Conservation (phyloP, 1,140 invertebrate genomes). For the Ylistrum balloti region DNA sequence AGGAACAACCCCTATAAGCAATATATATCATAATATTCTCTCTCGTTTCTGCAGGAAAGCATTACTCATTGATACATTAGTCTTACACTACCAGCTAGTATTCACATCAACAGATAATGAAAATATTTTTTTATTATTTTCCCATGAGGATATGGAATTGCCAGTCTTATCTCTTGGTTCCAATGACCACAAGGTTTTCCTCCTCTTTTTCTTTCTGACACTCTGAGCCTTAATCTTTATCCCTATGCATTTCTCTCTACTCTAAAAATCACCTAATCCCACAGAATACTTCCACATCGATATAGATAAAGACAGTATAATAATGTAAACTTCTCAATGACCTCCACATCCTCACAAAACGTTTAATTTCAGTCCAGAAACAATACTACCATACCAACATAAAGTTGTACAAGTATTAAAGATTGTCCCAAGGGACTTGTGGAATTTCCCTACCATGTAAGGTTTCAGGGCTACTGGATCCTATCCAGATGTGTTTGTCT, state of each 20-base stretch:
- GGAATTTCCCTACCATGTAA: neutral
- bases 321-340: neutral
- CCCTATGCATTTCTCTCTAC: neutral
- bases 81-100: neutral
- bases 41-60: neutral
- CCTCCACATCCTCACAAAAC: neutral
- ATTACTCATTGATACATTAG: neutral
- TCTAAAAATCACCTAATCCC: neutral
- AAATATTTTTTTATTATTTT: neutral
- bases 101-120: neutral
- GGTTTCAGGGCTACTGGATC: neutral
- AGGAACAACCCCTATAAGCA: neutral
- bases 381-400: neutral
- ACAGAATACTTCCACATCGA: too few relatives aligned
- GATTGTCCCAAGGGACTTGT: neutral
- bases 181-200: neutral
- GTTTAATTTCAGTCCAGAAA: neutral
- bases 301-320: too few relatives aligned
- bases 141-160: neutral
- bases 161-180: neutral
- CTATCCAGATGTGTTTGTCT: neutral
- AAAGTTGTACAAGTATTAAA: neutral
- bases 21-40: slow-evolving; percentile 27
- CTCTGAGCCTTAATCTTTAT: neutral
- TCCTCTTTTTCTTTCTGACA: neutral